These are phyloP conservation scores for Ophraella communa DNA, from an alignment of 2,888 invertebrate species.

Conservation along the genomic window DNA sequence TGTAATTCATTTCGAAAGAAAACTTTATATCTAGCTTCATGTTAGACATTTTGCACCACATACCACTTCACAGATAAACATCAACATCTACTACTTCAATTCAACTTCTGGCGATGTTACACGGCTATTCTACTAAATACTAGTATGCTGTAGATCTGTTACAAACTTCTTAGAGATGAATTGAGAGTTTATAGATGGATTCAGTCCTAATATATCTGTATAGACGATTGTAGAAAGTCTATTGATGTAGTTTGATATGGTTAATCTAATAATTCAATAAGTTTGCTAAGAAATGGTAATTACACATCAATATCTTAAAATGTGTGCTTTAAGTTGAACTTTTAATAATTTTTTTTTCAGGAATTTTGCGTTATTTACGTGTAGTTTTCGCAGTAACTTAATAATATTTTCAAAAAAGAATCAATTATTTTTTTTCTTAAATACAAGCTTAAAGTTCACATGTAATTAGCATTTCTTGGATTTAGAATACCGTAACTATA, in stretches of 20 bases:
- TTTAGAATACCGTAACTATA: not conserved
- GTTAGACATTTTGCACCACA: slow-evolving; percentile 31
- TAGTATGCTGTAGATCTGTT: not conserved
- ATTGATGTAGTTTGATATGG: not conserved
- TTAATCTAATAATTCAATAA: not conserved
- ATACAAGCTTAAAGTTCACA: not conserved
- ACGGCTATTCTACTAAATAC: not conserved
- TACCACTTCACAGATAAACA: slow-evolving; percentile 23
- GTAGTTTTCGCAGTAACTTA: no score
- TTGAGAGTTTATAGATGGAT: not conserved
- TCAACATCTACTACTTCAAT: slow-evolving; percentile 6
- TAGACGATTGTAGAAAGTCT: not conserved
- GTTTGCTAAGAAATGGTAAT: not conserved
- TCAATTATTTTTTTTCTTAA: not conserved
- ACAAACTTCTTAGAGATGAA: not conserved
- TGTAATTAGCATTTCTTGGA: not conserved
- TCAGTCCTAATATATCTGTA: not conserved
- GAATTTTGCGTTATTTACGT: no score
- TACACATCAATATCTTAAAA: not conserved
- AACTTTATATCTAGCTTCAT: not conserved
- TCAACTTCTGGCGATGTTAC: slow-evolving; percentile 1
- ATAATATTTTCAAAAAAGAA: no score
- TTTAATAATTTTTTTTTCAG: no score
- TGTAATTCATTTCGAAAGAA: not conserved
- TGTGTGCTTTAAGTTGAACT: no score